phyloP scores from a whole-genome alignment of 37 sponge, comb jelly and placozoan species.

The Axinella damicornis region DNA sequence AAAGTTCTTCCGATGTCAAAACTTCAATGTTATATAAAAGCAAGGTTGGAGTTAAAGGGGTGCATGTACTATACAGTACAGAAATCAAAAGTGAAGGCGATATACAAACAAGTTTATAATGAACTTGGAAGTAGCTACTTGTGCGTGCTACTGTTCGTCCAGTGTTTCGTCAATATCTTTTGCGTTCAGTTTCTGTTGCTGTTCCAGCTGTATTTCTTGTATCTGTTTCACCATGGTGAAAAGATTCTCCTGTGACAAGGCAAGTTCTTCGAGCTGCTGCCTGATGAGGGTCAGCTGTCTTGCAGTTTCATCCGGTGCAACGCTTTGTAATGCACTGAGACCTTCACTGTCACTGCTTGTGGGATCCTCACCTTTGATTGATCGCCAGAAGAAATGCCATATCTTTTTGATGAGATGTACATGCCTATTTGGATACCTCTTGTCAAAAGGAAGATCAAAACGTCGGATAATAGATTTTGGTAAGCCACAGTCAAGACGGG shows the following conservation, averaged over 20 bases:
- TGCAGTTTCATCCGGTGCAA: background rate
- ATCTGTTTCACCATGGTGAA: background rate
- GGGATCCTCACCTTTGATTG: constrained; percentile 40
- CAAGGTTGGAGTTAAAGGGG: no score
- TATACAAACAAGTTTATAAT: no score
- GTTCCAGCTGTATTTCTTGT: no score
- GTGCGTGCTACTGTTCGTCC: no score
- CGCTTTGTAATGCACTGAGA: background rate
- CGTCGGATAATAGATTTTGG: constrained; percentile 7
- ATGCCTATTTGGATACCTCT: constrained; percentile 40
- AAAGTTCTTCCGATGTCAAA: no score
- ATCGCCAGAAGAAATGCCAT: constrained; percentile 44
- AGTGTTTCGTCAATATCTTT: no score
- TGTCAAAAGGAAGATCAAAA: constrained; percentile 6
- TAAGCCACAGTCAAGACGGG: constrained; percentile 42
- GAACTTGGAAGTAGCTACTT: no score
- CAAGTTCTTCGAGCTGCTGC: constrained; percentile 20
- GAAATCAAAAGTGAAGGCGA: no score
- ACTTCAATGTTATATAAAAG: no score
- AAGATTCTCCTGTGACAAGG: background rate
- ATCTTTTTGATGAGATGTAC: background rate
- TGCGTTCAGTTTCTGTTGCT: no score
- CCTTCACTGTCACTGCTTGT: background rate
- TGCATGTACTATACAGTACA: no score
- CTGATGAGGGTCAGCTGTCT: background rate